These are phyloP conservation scores for Tipula confusa DNA, from an alignment of 2,888 invertebrate genomes.

Conservation along the genomic window DNA sequence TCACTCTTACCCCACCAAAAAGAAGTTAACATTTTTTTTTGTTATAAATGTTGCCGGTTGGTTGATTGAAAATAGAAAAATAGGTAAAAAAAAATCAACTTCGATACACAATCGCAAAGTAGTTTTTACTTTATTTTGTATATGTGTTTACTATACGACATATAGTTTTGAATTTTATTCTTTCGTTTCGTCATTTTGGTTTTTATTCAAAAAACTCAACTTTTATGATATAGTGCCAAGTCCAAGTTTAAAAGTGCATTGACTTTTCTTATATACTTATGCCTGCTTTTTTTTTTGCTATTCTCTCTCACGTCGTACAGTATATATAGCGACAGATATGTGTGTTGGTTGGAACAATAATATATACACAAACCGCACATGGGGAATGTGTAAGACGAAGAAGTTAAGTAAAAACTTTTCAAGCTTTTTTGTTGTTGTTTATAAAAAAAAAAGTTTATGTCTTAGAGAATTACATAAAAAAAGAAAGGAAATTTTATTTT, in stretches of 20 bases:
- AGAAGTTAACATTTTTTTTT: background rate
- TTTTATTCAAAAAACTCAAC: background rate
- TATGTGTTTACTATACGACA: no score
- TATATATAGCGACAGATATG: background rate
- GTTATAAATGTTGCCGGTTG: slow-evolving; percentile 3
- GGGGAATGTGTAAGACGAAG: background rate
- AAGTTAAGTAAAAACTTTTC: background rate
- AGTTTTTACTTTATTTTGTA: background rate
- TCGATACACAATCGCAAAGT: background rate
- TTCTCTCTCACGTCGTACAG: background rate
- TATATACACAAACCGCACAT: background rate
- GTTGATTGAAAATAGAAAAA: background rate
- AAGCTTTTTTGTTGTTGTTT: background rate
- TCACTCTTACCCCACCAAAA: background rate
- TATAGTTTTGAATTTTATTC: background rate
- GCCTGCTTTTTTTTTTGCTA: background rate
- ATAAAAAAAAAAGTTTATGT: background rate
- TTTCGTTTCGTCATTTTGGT: background rate
- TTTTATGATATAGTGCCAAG: slow-evolving; percentile 29
- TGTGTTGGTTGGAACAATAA: background rate
- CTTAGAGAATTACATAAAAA: slow-evolving; percentile 5
- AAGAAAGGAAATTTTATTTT: background rate
- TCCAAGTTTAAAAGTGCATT: slow-evolving; percentile 31
- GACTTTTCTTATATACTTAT: slow-evolving; percentile 13
- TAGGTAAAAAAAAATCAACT: background rate